Conservation (phyloP, 2,888 invertebrate species). For the Notodromas monacha region DNA sequence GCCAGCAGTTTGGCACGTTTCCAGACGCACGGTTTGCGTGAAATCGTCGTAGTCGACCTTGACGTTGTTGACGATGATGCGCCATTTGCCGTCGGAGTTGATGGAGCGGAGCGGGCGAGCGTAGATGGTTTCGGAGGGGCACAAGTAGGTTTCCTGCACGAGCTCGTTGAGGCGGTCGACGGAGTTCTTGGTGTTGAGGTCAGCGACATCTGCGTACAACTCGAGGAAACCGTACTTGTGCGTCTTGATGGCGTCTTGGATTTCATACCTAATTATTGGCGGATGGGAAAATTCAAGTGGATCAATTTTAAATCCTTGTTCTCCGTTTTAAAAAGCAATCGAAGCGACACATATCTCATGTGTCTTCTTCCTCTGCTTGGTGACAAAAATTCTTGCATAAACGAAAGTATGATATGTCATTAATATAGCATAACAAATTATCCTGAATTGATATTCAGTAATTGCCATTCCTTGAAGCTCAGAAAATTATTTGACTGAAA, state of each 20-base stretch:
- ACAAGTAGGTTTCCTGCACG: slow-evolving; percentile 11
- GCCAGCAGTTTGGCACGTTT: slow-evolving; percentile 9
- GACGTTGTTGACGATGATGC: slow-evolving; percentile 11
- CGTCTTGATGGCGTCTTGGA: slow-evolving; percentile 10
- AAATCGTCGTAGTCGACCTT: slow-evolving; percentile 10
- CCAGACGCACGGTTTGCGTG: slow-evolving; percentile 10
- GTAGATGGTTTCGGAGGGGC: slow-evolving; percentile 11
- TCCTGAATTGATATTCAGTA: too few relatives aligned
- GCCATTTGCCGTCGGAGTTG: slow-evolving; percentile 11
- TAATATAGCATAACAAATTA: too few relatives aligned
- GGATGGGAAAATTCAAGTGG: too few relatives aligned
- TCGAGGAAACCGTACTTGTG: slow-evolving; percentile 9
- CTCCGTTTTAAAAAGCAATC: too few relatives aligned
- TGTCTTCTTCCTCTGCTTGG: too few relatives aligned
- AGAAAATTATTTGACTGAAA: too few relatives aligned
- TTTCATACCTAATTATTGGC: slow-evolving; percentile 9
- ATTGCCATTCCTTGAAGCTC: too few relatives aligned
- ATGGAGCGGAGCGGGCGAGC: slow-evolving; percentile 11
- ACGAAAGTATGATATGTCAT: too few relatives aligned
- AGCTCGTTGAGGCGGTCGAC: slow-evolving; percentile 10
- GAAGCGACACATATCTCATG: too few relatives aligned
- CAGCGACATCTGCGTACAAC: slow-evolving; percentile 10
- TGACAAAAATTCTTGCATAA: too few relatives aligned
- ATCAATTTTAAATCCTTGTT: too few relatives aligned
- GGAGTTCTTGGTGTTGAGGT: slow-evolving; percentile 10